Conservation (phyloP, 2,113 vertebrate genomes). For the Xiphias gladius region DNA sequence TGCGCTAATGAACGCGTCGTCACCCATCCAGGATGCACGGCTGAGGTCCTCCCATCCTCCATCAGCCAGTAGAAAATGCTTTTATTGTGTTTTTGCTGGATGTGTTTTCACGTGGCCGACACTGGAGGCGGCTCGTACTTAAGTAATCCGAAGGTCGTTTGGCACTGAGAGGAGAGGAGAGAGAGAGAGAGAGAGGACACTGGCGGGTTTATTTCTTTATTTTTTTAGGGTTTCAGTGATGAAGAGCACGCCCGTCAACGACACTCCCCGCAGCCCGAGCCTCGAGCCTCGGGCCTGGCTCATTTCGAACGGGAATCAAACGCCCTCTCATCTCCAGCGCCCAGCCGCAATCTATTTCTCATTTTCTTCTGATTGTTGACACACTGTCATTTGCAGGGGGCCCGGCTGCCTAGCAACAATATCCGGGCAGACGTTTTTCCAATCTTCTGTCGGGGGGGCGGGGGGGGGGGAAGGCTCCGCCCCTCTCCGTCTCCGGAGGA, state of each 20-base stretch:
- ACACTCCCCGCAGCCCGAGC: too few species aligned
- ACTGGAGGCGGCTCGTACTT: conserved; percentile 17
- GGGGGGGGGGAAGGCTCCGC: too few species aligned
- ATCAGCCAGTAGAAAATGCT: not conserved
- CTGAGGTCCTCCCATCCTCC: not conserved
- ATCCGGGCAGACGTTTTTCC: conserved; percentile 61
- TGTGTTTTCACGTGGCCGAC: not conserved
- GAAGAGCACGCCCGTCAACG: conserved; percentile 2
- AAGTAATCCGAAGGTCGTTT: conserved; percentile 31
- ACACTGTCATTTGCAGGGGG: conserved; percentile 61
- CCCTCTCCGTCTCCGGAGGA: conserved; percentile 52
- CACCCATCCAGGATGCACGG: not conserved
- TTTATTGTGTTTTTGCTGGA: not conserved
- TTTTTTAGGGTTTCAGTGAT: too few species aligned
- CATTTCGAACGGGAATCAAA: conserved; percentile 27
- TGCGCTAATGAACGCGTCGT: conserved; percentile 10
- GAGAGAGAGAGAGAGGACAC: too few species aligned
- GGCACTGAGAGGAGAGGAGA: conserved; percentile 4
- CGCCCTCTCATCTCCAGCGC: conserved; percentile 49
- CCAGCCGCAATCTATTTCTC: conserved; percentile 67
- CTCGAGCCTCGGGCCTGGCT: too few species aligned
- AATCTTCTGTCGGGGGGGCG: conserved; percentile 58
- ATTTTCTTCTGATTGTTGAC: conserved; percentile 75
- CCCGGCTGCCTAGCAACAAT: conserved; percentile 75
- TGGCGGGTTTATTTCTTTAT: too few species aligned